Evolutionary conservation across 1,140 invertebrate species (phyloP).

Genomic region (Panulirus ornatus): DNA sequence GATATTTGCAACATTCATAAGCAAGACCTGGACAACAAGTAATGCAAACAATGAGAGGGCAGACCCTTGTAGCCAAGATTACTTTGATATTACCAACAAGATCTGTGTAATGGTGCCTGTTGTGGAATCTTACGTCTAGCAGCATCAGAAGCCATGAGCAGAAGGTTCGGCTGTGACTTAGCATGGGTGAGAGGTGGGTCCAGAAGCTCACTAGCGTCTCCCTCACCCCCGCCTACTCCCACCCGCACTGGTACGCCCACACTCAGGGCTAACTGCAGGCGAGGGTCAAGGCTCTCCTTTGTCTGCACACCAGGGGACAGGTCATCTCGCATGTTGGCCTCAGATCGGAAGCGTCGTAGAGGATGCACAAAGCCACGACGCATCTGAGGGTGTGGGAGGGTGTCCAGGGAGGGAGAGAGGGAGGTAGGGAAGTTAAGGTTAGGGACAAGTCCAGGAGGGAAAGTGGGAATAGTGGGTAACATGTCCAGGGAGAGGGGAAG

Average conservation of each 20-base stretch:
- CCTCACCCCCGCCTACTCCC: constrained; percentile 78
- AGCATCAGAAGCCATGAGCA: constrained; percentile 50
- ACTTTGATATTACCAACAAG: not conserved
- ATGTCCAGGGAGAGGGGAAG: not conserved
- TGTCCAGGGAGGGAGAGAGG: constrained; percentile 9
- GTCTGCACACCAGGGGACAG: not conserved
- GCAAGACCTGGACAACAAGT: not conserved
- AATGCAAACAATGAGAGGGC: not conserved
- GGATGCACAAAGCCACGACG: constrained; percentile 78
- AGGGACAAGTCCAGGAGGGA: not conserved
- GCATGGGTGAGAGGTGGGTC: constrained; percentile 78
- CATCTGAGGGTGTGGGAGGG: constrained; percentile 76
- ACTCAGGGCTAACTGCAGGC: constrained; percentile 73
- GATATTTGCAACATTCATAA: too few relatives aligned
- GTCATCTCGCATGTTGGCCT: constrained; percentile 79
- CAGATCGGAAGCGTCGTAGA: constrained; percentile 79
- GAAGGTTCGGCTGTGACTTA: constrained; percentile 79
- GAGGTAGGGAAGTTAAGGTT: not conserved
- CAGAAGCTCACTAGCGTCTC: constrained; percentile 79
- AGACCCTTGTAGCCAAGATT: not conserved
- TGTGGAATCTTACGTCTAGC: constrained; percentile 61
- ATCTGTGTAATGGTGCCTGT: not conserved
- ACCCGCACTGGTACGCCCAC: constrained; percentile 76
- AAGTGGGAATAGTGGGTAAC: not conserved
- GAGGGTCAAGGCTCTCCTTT: constrained; percentile 6